Evolutionary conservation across 2,888 invertebrate species (phyloP).

Genomic region (Drosophila picticornis): DNA sequence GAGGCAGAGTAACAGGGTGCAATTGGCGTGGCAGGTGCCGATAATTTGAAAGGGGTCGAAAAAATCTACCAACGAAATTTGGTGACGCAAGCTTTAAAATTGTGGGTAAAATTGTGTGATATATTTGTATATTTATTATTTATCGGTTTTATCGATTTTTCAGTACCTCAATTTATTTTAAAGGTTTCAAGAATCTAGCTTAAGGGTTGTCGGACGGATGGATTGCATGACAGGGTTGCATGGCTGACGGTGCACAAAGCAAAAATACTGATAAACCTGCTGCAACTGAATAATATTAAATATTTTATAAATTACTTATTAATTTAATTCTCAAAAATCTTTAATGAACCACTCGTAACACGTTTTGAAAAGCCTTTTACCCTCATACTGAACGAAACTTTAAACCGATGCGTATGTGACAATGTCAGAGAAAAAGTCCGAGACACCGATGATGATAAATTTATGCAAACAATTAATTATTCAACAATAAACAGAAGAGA

Average conservation of each 20-base stretch:
- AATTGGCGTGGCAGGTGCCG: neutral
- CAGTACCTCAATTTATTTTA: neutral
- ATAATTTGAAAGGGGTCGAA: neutral
- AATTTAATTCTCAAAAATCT: neutral
- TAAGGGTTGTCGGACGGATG: neutral
- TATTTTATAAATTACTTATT: too few species aligned
- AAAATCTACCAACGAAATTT: neutral
- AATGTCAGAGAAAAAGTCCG: conserved; percentile 66
- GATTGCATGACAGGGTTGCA: neutral
- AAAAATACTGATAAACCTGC: neutral
- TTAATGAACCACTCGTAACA: conserved; percentile 33
- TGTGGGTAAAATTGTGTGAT: too few species aligned
- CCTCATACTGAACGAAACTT: neutral
- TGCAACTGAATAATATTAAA: neutral
- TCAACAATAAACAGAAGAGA: conserved; percentile 68
- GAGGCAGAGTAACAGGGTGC: neutral
- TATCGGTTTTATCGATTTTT: neutral
- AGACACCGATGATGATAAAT: conserved; percentile 70
- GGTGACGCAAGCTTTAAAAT: neutral
- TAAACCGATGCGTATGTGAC: conserved; percentile 17
- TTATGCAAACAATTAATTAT: conserved; percentile 79
- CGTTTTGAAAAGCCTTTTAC: conserved; percentile 20
- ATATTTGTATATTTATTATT: neutral
- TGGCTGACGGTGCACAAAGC: neutral
- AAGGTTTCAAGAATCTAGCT: neutral